Evolutionary conservation across 2,888 invertebrate genomes (phyloP), one percentile per base, ranked within the genome.

Genomic region (Catocala nupta): DNA sequence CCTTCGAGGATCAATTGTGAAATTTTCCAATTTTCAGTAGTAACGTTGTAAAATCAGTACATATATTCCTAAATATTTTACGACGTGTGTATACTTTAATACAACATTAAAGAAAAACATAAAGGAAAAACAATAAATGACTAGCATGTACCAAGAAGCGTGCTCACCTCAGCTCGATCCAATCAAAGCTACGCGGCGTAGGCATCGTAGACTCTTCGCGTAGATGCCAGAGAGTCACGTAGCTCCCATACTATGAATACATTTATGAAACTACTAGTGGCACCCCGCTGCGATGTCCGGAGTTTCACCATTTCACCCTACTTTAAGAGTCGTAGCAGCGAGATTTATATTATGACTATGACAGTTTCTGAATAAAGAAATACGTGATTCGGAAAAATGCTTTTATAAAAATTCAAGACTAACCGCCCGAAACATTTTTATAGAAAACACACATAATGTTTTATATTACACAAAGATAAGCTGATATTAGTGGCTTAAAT

Each of bases 131-230:
- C 13, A 44, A 47, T 62, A 50, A 59, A 11, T 65, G 59, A 52
- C 52, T 34, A 13, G 25, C 39, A 55, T 36, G 12, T 43, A 55
- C 50, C 50, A 49, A 59, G 52, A 48, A 62, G 50, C 57, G 49
- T 65, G 25, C 48, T 54, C 55, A 16, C 55, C 60, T 72, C 42
- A 25, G 25, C 64, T n/a, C 61, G 60, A 62, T 73, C 67, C 48
- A 60, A 73, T 70, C 67, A 73, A 57, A 52, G 63, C 62, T 73
- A 73, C 71, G 62, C 34, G 33, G 60, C 71, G 74, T 73, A 73
- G 73, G 50, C 58, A 3, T 11, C 55, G 63, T 64, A 66, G 68
- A 44, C 47, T 57, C 52, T 56, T 44, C 34, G 33, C 70, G 74
- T 73, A 73, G 68, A 8, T 64, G 11, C 55, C n/a, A 39, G 52